Evolutionary conservation across 53 echinoderm and acorn worm genomes (phyloP), one percentile per base, ranked within the genome.

Genomic region (Mesocentrotus franciscanus): DNA sequence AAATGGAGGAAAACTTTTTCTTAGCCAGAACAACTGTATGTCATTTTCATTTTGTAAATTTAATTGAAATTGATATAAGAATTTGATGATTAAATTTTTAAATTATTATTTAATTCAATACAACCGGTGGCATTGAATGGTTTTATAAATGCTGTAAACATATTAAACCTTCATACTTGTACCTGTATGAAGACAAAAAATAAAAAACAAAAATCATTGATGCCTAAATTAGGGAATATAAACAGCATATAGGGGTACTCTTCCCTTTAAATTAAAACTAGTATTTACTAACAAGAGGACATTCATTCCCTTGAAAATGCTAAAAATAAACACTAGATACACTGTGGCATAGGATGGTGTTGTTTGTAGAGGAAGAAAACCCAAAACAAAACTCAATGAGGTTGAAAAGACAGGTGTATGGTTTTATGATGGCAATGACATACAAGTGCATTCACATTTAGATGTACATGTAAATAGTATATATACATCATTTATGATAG

Each of bases 401-500:
- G 74, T 74, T 29, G 11, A 30, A 74, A 22, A 74, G 12, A 74
- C 74, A 74, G 74, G 74, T 74, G 74, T 30, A 74, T 30, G 32
- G 74, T 74, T 74, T 74, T 32, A 74, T 74, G 74, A 13, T 30
- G 30, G 74, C 32, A 74, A 29, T 74, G 74, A 74, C 74, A 74
- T 74, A 29, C 32, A 49, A 0, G 0, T 4, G 49, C 49, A 49
- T 49, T 49, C 49, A 49, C 49, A 74, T 74, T 30, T 74, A 74
- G 74, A 74, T 32, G 6, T 32, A 30, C 12, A 74, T 74, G 27
- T 18, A 29, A 72, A 74, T 30, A 18, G 32, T 74, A 72, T n/a
- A 71, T 71, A 29, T 72, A 71, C 30, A 72, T 72, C 72, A 72
- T 72, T 72, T 74, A 74, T 74, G 74, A 74, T 74, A 74, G 13